Percentiles rank a stretch among this genome's conserved stretches.
Conservation (phyloP, 2,888 invertebrate genomes). For the Cybosia mesomella region DNA sequence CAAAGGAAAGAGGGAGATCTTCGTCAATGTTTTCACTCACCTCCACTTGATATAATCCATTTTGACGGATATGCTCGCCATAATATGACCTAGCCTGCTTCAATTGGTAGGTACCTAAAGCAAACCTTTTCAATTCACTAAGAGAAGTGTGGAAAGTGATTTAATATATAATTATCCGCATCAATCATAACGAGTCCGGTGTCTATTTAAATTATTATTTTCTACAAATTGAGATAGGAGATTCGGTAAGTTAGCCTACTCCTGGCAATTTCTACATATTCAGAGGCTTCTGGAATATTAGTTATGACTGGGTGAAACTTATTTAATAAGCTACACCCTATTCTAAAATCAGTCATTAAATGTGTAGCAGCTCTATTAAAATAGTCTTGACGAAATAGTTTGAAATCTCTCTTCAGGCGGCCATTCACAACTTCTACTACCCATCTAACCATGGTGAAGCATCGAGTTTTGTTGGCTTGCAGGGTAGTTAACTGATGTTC, state of each 20-base stretch:
- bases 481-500: conserved; percentile 11
- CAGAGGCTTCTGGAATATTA: conserved; percentile 9
- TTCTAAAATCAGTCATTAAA: conserved; percentile 1
- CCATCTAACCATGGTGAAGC: conserved; percentile 18
- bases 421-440: conserved; percentile 22
- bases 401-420: conserved; percentile 12
- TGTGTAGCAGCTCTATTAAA: background rate
- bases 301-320: background rate
- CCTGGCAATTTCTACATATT: conserved; percentile 8
- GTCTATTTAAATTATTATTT: conserved; percentile 2
- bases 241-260: background rate
- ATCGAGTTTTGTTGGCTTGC: conserved; percentile 16
- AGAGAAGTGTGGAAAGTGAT: conserved; percentile 3
- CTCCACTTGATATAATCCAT: too few species aligned
- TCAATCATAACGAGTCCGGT: background rate
- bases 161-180: too few species aligned
- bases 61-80: background rate
- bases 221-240: background rate
- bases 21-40: too few species aligned
- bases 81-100: conserved; percentile 7
- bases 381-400: conserved; percentile 13
- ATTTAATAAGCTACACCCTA: too few species aligned
- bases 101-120: conserved; percentile 10
- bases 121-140: conserved; percentile 8
- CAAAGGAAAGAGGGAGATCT: too few species aligned